Evolutionary conservation across 2,888 invertebrate species (phyloP), one percentile per base, ranked within the genome.

Genomic region (Coleophora flavipennella): DNA sequence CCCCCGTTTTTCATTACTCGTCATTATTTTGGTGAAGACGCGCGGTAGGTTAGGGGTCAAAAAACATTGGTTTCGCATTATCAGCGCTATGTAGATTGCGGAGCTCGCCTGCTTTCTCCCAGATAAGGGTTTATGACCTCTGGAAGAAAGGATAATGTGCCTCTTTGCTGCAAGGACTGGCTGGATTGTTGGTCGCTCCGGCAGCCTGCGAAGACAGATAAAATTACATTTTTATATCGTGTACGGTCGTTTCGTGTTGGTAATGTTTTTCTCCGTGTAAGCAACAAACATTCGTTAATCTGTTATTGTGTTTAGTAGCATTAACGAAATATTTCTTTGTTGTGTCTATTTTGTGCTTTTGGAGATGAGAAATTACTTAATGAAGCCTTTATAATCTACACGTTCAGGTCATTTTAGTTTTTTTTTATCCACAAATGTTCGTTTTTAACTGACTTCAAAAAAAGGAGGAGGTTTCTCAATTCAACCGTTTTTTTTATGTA

Each of bases 41-140:
- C 10, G 43, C 50, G 55, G 56, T 65, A 67, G 65, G 54, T 64
- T 59, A 51, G 51, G 50, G 71, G 38, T 67, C 78, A 50, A 29
- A 11, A 29, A 50, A 45, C 1, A 36, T 37, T 74, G 74, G 83
- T 72, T 57, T 50, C 58, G 70, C 73, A 76, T 77, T 81, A 83
- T 83, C 83, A 81, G 79, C 78, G 64, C 76, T 81, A 84, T 83
- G 83, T 81, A 84, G 83, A 84, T 83, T 79, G 79, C 72, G 70
- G 60, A 62, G 63, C 67, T 67, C 64, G 74, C 73, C 67, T 78
- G 79, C 80, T 76, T 76, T 73, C 71, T 69, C 68, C 61, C 62
- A 79, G 83, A 83, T 83, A 84, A 83, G 67, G 68, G 70, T 83
- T 83, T 78, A 81, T 64, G 67, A 62, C 49, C 67, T 58, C 62